Conservation (phyloP, 2,113 vertebrate species). For the Lepus americanus region DNA sequence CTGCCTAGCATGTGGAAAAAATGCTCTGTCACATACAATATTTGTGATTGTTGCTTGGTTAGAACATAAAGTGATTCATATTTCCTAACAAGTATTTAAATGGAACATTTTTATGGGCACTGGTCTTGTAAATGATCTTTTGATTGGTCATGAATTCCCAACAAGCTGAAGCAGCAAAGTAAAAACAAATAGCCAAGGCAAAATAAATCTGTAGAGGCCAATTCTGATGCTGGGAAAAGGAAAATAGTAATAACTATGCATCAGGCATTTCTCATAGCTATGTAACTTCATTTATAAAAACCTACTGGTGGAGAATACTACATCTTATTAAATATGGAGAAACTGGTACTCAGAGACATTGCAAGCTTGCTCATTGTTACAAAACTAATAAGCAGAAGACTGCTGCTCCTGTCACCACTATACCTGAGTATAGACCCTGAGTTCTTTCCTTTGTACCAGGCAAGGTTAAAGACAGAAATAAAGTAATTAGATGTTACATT, state of each 20-base stretch:
- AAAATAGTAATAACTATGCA: not conserved
- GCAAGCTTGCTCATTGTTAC: not conserved
- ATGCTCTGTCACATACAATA: conserved; percentile 63
- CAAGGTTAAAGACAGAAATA: conserved; percentile 16
- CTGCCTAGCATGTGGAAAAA: conserved; percentile 55
- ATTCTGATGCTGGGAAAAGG: not conserved
- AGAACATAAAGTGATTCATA: conserved; percentile 65
- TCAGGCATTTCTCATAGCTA: not conserved
- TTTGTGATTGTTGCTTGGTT: conserved; percentile 57
- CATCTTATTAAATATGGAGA: not conserved
- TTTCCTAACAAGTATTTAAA: conserved; percentile 65
- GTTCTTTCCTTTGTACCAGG: not conserved
- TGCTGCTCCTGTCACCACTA: not conserved
- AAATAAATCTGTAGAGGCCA: conserved; percentile 29
- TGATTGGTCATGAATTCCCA: conserved; percentile 53
- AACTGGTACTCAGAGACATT: not conserved
- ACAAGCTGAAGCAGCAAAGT: conserved; percentile 45
- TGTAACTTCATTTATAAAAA: not conserved
- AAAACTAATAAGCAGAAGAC: conserved; percentile 5
- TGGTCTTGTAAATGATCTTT: conserved; percentile 56
- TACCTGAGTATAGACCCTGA: not conserved
- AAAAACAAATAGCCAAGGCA: conserved; percentile 63
- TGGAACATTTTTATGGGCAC: conserved; percentile 34
- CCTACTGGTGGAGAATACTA: not conserved
- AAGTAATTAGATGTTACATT: not conserved